These are phyloP conservation scores for Arge pagana DNA, from an alignment of 2,888 invertebrate species.

Conservation along the genomic window DNA sequence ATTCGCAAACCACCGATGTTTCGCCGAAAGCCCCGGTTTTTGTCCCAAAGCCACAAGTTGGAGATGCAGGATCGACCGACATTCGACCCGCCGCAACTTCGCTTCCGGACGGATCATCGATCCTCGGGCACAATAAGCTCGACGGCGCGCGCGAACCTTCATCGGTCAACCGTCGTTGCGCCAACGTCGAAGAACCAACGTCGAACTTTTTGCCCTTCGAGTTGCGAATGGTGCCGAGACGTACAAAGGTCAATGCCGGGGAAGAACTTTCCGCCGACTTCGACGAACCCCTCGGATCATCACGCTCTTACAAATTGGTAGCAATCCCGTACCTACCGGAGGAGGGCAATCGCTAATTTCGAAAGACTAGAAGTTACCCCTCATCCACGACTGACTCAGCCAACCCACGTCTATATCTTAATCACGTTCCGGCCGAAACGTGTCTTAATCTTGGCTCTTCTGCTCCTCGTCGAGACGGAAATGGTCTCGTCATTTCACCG, in stretches of 20 bases:
- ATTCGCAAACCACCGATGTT: too few relatives aligned
- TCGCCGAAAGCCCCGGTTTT: too few relatives aligned
- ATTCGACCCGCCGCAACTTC: too few relatives aligned
- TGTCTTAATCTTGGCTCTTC: constrained; percentile 14
- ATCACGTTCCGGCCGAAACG: constrained; percentile 15
- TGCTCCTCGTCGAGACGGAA: not conserved
- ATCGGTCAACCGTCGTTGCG: too few relatives aligned
- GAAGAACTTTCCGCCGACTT: constrained; percentile 30
- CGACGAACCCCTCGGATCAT: constrained; percentile 24
- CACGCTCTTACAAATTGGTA: constrained; percentile 33
- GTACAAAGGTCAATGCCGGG: constrained; percentile 39
- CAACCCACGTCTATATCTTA: constrained; percentile 17
- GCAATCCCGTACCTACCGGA: constrained; percentile 34
- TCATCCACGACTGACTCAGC: constrained; percentile 7
- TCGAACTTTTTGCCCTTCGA: constrained; percentile 32
- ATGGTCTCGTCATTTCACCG: not conserved
- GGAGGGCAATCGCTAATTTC: constrained; percentile 30
- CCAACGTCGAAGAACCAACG: too few relatives aligned
- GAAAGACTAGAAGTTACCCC: constrained; percentile 20
- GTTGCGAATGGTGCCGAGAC: constrained; percentile 39
- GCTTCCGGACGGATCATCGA: too few relatives aligned
- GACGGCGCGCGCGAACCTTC: not conserved
- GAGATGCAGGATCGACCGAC: too few relatives aligned
- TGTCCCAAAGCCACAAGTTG: too few relatives aligned
- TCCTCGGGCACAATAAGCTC: too few relatives aligned